Conservation (phyloP, 2,797 vertebrate species). For the Muraenolepis orangiensis region DNA sequence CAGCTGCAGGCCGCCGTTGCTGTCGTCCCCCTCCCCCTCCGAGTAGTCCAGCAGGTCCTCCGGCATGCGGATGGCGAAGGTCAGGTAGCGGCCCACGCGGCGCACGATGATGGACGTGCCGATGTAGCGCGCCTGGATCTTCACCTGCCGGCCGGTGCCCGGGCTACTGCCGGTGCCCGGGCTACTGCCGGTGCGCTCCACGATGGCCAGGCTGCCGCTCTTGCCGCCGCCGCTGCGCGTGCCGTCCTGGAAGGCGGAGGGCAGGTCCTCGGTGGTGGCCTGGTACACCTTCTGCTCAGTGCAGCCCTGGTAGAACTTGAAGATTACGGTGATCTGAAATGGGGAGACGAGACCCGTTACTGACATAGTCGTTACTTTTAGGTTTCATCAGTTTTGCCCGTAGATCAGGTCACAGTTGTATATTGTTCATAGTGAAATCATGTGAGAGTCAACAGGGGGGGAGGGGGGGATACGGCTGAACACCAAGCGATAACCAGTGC, state of each 20-base stretch:
- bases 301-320: conserved; percentile 79
- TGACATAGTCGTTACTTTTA: no score
- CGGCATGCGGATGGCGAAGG: conserved; percentile 81
- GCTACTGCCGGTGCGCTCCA: conserved; percentile 66
- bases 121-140: conserved; percentile 79
- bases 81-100: conserved; percentile 80
- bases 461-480: not conserved
- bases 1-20: conserved; percentile 74
- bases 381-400: not conserved
- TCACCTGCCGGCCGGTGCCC: conserved; percentile 69
- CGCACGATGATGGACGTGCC: conserved; percentile 78
- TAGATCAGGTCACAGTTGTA: not conserved
- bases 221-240: conserved; percentile 71
- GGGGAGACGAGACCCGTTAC: not conserved
- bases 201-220: conserved; percentile 73
- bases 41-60: conserved; percentile 75
- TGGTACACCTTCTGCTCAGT: conserved; percentile 84
- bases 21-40: no score
- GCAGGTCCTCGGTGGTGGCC: conserved; percentile 79
- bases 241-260: conserved; percentile 78
- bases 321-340: conserved; percentile 81
- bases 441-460: not conserved
- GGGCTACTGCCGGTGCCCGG: conserved; percentile 47
- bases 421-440: not conserved
- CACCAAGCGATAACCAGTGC: not conserved